Conservation (phyloP, 2,113 vertebrate genomes). For the Catharus bicknelli region DNA sequence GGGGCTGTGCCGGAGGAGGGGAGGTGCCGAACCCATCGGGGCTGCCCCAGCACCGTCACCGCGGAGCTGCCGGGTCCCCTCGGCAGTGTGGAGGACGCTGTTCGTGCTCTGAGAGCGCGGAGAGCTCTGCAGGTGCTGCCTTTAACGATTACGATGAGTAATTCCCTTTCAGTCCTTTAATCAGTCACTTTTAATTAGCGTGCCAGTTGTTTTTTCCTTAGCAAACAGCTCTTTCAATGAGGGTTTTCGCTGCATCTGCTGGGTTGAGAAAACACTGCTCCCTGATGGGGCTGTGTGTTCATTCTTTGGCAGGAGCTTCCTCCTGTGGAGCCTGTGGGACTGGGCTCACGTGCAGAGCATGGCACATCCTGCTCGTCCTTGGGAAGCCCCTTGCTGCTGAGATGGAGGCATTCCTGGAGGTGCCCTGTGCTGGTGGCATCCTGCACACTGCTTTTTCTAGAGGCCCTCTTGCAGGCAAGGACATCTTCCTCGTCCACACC, state of each 20-base stretch:
- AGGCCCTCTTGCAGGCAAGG: neutral
- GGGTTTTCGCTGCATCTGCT: constrained; percentile 1
- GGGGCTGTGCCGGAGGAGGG: neutral
- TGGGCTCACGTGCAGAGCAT: neutral
- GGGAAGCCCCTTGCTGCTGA: neutral
- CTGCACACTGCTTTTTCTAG: neutral
- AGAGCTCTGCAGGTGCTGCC: constrained; percentile 32
- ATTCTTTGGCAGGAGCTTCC: neutral
- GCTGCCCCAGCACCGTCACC: neutral
- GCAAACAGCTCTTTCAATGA: constrained; percentile 35
- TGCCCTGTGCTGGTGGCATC: neutral
- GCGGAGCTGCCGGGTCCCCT: neutral
- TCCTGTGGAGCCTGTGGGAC: neutral
- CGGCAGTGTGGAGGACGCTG: neutral
- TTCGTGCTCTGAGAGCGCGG: neutral
- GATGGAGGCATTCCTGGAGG: neutral
- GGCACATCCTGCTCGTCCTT: neutral
- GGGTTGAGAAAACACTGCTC: neutral
- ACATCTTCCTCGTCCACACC: neutral
- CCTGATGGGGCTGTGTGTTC: neutral
- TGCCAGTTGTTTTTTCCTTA: constrained; percentile 34
- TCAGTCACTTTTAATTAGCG: constrained; percentile 46
- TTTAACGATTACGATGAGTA: constrained; percentile 42
- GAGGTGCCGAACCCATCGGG: neutral
- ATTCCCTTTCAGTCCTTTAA: constrained; percentile 44